A percentile compares a stretch with the other conserved stretches of the same genome.
These are phyloP conservation scores for Bombus pascuorum DNA, from an alignment of 1,140 invertebrate species.

Conservation along the genomic window DNA sequence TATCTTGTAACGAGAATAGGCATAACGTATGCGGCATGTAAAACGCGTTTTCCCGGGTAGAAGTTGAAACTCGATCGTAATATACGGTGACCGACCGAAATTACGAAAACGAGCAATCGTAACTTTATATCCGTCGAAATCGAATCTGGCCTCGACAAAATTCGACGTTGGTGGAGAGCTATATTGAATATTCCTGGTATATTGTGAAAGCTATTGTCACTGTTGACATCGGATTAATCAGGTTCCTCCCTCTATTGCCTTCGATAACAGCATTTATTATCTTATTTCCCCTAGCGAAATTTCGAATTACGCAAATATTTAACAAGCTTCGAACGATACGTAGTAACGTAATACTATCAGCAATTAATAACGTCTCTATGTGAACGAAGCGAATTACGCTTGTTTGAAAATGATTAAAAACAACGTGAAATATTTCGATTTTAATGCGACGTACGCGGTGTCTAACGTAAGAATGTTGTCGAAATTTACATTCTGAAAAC, in stretches of 20 bases:
- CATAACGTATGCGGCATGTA: not conserved
- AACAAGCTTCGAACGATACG: not conserved
- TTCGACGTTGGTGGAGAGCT: slow-evolving; percentile 13
- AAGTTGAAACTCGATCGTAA: not conserved
- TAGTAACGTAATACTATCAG: not conserved
- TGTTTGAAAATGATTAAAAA: not conserved
- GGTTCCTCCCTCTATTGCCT: not conserved
- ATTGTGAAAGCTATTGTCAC: slow-evolving; percentile 17
- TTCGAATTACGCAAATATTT: slow-evolving; percentile 13
- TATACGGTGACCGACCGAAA: not conserved
- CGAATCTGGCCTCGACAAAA: slow-evolving; percentile 35
- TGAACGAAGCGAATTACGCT: not conserved
- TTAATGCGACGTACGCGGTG: not conserved
- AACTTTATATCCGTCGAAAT: slow-evolving; percentile 35
- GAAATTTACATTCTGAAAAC: not conserved
- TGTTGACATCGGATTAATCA: slow-evolving; percentile 25
- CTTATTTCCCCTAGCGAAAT: not conserved
- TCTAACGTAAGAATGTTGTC: not conserved
- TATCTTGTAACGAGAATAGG: not conserved
- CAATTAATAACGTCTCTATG: not conserved
- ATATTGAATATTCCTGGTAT: slow-evolving; percentile 37
- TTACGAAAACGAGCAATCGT: slow-evolving; percentile 19
- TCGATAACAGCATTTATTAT: not conserved
- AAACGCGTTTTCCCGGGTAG: not conserved
- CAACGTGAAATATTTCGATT: not conserved